Evolutionary conservation across 2,888 invertebrate species (phyloP).

Genomic region (Epistrophe eligans): DNA sequence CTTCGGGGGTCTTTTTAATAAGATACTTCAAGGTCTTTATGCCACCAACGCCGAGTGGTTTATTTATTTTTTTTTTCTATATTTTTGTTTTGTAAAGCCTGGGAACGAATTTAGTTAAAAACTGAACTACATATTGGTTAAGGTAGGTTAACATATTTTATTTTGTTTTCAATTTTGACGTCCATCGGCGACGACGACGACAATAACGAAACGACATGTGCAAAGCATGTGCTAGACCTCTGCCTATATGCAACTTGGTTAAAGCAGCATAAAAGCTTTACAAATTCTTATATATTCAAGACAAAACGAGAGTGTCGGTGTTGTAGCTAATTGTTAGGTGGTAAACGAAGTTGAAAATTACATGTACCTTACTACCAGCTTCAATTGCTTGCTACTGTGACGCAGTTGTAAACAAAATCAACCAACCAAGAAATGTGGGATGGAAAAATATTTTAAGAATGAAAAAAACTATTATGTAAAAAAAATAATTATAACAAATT

Average conservation of each 20-base stretch:
- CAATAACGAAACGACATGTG: constrained; percentile 56
- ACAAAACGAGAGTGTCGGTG: constrained; percentile 42
- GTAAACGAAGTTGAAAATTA: constrained; percentile 39
- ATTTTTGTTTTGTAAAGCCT: neutral
- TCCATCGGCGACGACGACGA: constrained; percentile 16
- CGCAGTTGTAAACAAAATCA: constrained; percentile 32
- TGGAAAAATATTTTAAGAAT: constrained; percentile 10
- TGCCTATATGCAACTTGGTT: neutral
- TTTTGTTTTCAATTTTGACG: constrained; percentile 38
- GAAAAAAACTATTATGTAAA: neutral
- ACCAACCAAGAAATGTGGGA: constrained; percentile 23
- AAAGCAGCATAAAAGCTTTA: constrained; percentile 11
- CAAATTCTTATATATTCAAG: constrained; percentile 52
- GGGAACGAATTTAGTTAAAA: constrained; percentile 26
- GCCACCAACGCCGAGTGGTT: constrained; percentile 66
- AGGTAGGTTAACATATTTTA: constrained; percentile 38
- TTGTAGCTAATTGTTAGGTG: constrained; percentile 63
- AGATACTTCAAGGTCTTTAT: constrained; percentile 72
- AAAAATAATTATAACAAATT: neutral
- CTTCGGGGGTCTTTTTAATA: constrained; percentile 68
- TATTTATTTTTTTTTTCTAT: neutral
- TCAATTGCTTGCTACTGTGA: constrained; percentile 27
- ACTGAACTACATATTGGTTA: neutral
- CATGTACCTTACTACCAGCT: constrained; percentile 10
- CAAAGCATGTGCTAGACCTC: constrained; percentile 46